Base-by-base conservation (phyloP, 2,888 invertebrate species). In the Ochlodes sylvanus region DNA sequence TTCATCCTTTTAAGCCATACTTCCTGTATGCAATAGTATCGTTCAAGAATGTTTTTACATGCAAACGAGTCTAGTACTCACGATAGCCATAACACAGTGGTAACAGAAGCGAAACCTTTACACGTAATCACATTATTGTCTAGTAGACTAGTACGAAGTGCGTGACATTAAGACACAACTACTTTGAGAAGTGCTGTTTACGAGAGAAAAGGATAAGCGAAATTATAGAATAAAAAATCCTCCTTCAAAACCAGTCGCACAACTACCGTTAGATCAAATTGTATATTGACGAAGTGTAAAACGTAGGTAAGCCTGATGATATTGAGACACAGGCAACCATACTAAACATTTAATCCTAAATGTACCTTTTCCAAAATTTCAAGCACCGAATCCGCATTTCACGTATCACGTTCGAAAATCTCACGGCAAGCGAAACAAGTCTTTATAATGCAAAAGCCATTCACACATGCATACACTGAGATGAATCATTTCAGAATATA, bases 391-490 rank as follows among this genome's bases (percentile, higher is more conserved):
- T 44, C 27, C 58, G 27, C 58, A 5, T 12, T 41, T 34, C 57
- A 57, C 10, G n/a, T 42, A 60, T 27, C 15, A 60, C 19, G 27
- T 27, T 44, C 44, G 12, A 21, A 55, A 44, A 5, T 54, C 34
- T 58, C 52, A 42, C 60, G 47, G 67, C 67, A 61, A 68, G 67
- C 67, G 32, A 47, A 67, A 63, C 15, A 64, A 68, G 62, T 62
- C 17, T 42, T 62, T 56, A 56, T 44, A 44, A 68, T 68, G 68
- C 62, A 56, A 47, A 76, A 76, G 76, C 76, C 69, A 73, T 70
- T 70, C 70, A 66, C 52, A 69, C 74, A 75, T 73, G 73, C 74
- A 75, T 56, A 66, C 57, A 66, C 34, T 50, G 50, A n/a, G 10
- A 7, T 63, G 42, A 34, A 42, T 41, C n/a, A 42, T 63, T 21